Evolutionary conservation across 2,888 invertebrate genomes (phyloP).

Genomic region (Polydrusus pterygomalis): DNA sequence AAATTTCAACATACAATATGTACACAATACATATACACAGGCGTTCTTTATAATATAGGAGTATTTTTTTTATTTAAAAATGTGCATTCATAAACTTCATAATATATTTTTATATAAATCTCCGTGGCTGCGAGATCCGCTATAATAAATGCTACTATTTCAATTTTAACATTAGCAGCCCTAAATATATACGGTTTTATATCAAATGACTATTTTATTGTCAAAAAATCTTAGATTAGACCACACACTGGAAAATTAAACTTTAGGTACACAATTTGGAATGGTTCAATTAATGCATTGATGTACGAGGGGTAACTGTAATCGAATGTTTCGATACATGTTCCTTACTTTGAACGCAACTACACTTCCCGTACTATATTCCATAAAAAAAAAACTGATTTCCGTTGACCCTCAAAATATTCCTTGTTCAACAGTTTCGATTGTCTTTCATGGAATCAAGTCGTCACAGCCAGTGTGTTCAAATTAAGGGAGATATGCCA

Average conservation of each 20-base stretch:
- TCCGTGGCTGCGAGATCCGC: constrained; percentile 67
- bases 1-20: constrained; percentile 40
- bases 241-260: constrained; percentile 71
- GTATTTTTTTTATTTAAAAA: constrained; percentile 64
- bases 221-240: constrained; percentile 70
- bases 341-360: no score
- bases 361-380: no score
- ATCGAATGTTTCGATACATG: no score
- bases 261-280: constrained; percentile 72
- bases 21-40: constrained; percentile 68
- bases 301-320: no score
- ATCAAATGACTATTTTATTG: constrained; percentile 73
- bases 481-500: no score
- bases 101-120: constrained; percentile 65
- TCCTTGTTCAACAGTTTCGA: no score
- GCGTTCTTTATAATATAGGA: constrained; percentile 60
- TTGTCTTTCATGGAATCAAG: no score
- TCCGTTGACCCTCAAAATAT: no score
- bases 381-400: no score
- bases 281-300: constrained; percentile 64
- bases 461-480: no score
- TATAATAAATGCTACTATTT: constrained; percentile 72
- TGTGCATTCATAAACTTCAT: constrained; percentile 69
- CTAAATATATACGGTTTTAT: constrained; percentile 68
- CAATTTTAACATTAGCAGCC: constrained; percentile 69